Evolutionary conservation across 2,113 vertebrate genomes (phyloP).

Genomic region (Thamnophis sirtalis): DNA sequence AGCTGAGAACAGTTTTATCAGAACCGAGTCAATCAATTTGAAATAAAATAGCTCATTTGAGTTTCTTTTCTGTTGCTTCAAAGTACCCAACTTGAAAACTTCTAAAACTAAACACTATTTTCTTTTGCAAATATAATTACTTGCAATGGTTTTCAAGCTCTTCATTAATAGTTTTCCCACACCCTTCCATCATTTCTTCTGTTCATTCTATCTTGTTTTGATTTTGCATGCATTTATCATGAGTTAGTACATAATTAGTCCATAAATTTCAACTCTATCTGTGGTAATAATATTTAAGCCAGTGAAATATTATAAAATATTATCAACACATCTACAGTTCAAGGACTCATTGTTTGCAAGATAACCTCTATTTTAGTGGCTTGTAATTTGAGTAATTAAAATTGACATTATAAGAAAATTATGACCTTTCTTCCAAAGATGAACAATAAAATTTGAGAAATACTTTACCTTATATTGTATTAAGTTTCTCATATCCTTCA

Average conservation of each 20-base stretch:
- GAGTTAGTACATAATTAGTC: neutral
- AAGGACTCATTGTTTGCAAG: constrained; percentile 31
- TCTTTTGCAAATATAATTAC: neutral
- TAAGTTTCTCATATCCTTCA: neutral
- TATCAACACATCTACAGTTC: constrained; percentile 10
- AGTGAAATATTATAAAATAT: neutral
- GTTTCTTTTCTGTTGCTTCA: neutral
- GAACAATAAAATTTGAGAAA: neutral
- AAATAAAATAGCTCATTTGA: neutral
- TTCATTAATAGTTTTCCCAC: neutral
- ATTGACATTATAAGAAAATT: constrained; percentile 22
- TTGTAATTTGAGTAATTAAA: constrained; percentile 31
- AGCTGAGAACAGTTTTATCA: neutral
- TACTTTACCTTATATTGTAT: neutral
- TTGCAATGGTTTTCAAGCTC: neutral
- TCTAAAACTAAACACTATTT: neutral
- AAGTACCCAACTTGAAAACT: neutral
- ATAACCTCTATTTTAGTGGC: constrained; percentile 33
- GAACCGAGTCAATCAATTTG: neutral
- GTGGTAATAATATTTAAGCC: constrained; percentile 25
- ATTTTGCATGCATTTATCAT: neutral
- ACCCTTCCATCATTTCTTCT: neutral
- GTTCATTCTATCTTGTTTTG: constrained; percentile 23
- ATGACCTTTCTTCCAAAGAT: constrained; percentile 20
- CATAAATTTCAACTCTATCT: neutral